Percentiles rank a stretch among this genome's conserved stretches.
These are phyloP conservation scores for Drosophila yakuba DNA, from an alignment of 1,140 invertebrate genomes.

Conservation along the genomic window DNA sequence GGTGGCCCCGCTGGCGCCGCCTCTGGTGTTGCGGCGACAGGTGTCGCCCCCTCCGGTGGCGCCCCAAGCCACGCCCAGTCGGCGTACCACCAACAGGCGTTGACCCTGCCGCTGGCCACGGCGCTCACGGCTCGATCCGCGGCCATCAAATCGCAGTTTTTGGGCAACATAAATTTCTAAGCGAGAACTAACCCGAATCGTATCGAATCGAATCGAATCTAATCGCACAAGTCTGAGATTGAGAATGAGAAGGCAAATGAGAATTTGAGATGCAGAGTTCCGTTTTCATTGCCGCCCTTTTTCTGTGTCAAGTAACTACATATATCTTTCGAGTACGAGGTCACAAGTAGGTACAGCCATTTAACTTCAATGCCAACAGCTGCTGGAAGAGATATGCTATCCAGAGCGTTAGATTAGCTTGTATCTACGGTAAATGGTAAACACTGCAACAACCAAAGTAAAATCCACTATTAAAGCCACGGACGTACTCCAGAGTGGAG, in stretches of 20 bases:
- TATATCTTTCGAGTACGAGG: constrained; percentile 52
- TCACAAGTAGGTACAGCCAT: constrained; percentile 74
- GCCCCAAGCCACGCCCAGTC: constrained; percentile 66
- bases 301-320: constrained; percentile 49
- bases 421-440: constrained; percentile 62
- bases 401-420: constrained; percentile 53
- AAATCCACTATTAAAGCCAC: constrained; percentile 31
- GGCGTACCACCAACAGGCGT: constrained; percentile 79
- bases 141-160: constrained; percentile 84
- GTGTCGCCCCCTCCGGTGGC: constrained; percentile 48
- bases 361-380: constrained; percentile 17
- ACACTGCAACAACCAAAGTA: constrained; percentile 27
- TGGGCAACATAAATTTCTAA: constrained; percentile 84
- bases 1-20: constrained; percentile 39
- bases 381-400: constrained; percentile 27
- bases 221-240: constrained; percentile 20
- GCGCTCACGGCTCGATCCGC: constrained; percentile 80
- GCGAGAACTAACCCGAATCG: constrained; percentile 32
- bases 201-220: constrained; percentile 17
- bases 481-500: constrained; percentile 22
- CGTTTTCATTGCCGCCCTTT: constrained; percentile 26
- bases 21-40: constrained; percentile 40
- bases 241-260: constrained; percentile 18
- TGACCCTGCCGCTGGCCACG: constrained; percentile 78
- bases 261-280: constrained; percentile 26